Evolutionary conservation across 2,113 vertebrate genomes (phyloP).

Genomic region (Mesocricetus auratus): DNA sequence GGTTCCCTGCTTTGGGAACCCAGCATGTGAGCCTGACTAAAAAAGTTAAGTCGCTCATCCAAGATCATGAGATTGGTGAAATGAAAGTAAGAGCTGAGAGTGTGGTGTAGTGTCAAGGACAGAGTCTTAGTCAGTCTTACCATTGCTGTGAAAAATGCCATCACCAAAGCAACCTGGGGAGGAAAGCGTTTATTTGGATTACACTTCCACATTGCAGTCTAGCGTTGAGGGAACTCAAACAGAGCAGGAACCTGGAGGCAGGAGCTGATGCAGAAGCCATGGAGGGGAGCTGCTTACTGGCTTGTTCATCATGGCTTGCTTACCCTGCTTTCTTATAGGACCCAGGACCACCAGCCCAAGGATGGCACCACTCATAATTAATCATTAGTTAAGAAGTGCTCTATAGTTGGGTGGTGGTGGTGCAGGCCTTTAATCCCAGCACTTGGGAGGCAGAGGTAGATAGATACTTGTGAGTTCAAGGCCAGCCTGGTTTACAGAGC

Average conservation of each 20-base stretch:
- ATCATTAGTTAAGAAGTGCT: not conserved
- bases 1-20: not conserved
- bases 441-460: not conserved
- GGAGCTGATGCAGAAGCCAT: not conserved
- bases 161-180: not conserved
- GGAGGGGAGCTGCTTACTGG: not conserved
- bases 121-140: not conserved
- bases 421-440: not conserved
- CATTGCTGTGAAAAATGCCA: not conserved
- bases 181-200: not conserved
- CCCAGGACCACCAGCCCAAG: not conserved
- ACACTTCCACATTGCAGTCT: not conserved
- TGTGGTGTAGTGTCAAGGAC: not conserved
- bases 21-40: not conserved
- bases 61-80: not conserved
- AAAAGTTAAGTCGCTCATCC: not conserved
- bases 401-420: not conserved
- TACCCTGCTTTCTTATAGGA: not conserved
- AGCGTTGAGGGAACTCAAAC: not conserved
- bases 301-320: not conserved
- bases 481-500: not conserved
- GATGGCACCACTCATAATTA: not conserved
- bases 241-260: not conserved
- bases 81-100: slow-evolving; percentile 8
- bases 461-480: not conserved